These are phyloP conservation scores for Lasioglossum villosulum DNA, from an alignment of 2,888 invertebrate species.

Conservation along the genomic window DNA sequence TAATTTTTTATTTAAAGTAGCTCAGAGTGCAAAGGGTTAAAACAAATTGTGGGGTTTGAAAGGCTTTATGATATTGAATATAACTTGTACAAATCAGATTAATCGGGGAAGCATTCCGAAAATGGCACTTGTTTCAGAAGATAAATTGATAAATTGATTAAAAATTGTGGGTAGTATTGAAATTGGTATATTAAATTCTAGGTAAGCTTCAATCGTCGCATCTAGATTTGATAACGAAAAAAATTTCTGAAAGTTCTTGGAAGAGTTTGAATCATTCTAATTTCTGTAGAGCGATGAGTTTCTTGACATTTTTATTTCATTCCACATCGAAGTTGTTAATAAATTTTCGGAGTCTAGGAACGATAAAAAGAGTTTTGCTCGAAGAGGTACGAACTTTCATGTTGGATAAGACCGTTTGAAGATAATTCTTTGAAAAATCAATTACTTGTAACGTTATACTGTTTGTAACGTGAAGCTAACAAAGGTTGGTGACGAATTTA, in stretches of 20 bases:
- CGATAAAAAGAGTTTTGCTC: background rate
- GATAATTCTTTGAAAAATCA: background rate
- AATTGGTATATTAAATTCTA: too few relatives aligned
- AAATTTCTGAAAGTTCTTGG: background rate
- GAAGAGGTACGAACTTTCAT: background rate
- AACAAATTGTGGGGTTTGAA: too few relatives aligned
- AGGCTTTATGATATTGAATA: too few relatives aligned
- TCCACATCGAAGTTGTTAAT: background rate
- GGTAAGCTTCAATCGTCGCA: too few relatives aligned
- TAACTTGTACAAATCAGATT: too few relatives aligned
- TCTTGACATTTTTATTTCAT: background rate
- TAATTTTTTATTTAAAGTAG: too few relatives aligned
- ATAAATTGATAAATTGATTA: too few relatives aligned
- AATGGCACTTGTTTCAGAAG: too few relatives aligned
- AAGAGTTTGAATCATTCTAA: background rate
- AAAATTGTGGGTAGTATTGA: too few relatives aligned
- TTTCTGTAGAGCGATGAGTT: background rate
- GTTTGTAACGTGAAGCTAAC: conserved; percentile 18
- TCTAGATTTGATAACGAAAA: too few relatives aligned
- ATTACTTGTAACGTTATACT: conserved; percentile 12
- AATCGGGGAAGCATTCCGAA: too few relatives aligned
- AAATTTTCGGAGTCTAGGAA: background rate
- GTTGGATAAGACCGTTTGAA: background rate
- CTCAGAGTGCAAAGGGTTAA: too few relatives aligned
- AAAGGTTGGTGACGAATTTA: conserved; percentile 7